Base-by-base conservation (phyloP, 23 tunicate genomes). In the Ascidia mentula region DNA sequence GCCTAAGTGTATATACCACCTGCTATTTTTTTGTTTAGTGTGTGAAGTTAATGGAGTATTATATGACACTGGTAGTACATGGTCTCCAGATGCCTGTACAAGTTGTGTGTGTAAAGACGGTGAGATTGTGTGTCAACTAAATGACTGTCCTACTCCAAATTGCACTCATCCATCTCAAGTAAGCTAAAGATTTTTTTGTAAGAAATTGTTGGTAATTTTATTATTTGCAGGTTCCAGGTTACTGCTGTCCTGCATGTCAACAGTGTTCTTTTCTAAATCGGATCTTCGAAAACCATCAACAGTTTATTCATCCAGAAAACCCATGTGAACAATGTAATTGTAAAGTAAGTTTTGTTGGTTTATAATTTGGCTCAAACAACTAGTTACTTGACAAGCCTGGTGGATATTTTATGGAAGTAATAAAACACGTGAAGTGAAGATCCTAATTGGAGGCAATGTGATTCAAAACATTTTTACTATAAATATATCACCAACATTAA, bases 131-230 rank as follows among this genome's bases (percentile, higher is more conserved):
- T 91, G 97, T 82, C 77, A 59, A 7, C n/a, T 60, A 31, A 53
- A 32, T 18, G 24, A 31, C 22, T 91, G 97, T 71, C 80, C 80
- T 5, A 26, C 76, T 4, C 26, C 72, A 8, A 34, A 74, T 3
- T 91, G 97, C 84, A 31, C 78, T 33, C 90, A 91, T 82, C 97
- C 97, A 8, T 76, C 90, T 28, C 77, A 82, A 61, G 97, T 91
- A 38, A n/a, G 80, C 37, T 42, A 15, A 42, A 9, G 15, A 42
- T 42, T 42, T 53, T 53, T 53, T 53, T 53, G 4, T 9, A 9
- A 20, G 65, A 3, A 6, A 1, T 26, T 9, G 12, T 42, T 15
- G 15, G 15, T 42, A 42, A 12, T 42, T 9, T 9, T 42, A 12
- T 9, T 12, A 12, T 53, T 53, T 6, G 7, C 28, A 72, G 65